Conservation (phyloP, 2,113 vertebrate genomes). For the Hiodon alosoides region DNA sequence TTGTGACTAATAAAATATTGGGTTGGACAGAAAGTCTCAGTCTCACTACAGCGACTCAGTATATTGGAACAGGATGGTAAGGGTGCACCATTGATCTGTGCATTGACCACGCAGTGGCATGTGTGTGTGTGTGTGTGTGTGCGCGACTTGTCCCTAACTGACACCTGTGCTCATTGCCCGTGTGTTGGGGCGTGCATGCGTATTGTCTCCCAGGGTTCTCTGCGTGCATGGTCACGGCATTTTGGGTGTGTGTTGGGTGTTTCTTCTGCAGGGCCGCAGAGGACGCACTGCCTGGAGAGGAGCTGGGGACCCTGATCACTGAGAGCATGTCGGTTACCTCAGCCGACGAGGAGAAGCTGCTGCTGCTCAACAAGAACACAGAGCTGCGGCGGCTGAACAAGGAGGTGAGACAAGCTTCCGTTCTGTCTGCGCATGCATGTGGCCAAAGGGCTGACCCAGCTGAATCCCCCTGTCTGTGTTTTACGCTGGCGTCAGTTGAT, state of each 20-base stretch:
- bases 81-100: too few relatives aligned
- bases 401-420: conserved; percentile 51
- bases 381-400: conserved; percentile 64
- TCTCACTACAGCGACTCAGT: background rate
- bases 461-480: conserved; percentile 17
- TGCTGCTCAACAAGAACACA: conserved; percentile 68
- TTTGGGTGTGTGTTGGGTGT: conserved; percentile 3
- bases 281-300: conserved; percentile 49
- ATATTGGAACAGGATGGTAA: too few relatives aligned
- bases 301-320: conserved; percentile 64
- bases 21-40: background rate
- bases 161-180: too few relatives aligned
- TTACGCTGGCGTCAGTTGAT: conserved; percentile 56
- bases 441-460: background rate
- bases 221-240: conserved; percentile 15
- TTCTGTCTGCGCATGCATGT: background rate
- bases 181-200: background rate
- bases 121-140: too few relatives aligned
- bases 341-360: conserved; percentile 66
- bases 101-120: too few relatives aligned
- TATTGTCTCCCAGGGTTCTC: background rate
- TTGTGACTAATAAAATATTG: background rate
- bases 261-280: conserved; percentile 38
- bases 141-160: too few relatives aligned
- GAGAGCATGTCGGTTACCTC: conserved; percentile 70